Conservation (phyloP, 2,888 invertebrate genomes). For the Drosophila algonquin region DNA sequence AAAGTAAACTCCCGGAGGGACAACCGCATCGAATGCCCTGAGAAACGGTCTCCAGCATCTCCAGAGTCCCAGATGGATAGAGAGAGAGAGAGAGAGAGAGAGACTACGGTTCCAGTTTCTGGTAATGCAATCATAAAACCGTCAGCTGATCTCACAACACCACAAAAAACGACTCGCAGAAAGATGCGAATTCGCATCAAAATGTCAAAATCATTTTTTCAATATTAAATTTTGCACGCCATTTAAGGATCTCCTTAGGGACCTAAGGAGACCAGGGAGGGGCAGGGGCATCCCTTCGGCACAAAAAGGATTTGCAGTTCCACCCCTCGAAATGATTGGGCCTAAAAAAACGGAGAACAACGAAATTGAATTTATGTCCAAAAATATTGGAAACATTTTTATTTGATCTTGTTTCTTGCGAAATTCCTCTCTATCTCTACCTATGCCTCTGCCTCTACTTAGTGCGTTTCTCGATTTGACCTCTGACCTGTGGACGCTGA, state of each 20-base stretch:
- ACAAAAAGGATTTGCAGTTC: conserved; percentile 52
- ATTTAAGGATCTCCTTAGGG: conserved; percentile 49
- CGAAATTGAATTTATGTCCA: conserved; percentile 43
- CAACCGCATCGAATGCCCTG: conserved; percentile 52
- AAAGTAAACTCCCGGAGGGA: conserved; percentile 43
- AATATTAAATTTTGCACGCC: conserved; percentile 71
- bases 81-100: too few relatives aligned
- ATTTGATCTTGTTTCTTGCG: conserved; percentile 44
- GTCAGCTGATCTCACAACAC: conserved; percentile 64
- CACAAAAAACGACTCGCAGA: conserved; percentile 46
- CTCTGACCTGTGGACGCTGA: conserved; percentile 56
- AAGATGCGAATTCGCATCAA: conserved; percentile 44
- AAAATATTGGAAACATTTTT: conserved; percentile 54
- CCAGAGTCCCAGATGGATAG: too few relatives aligned
- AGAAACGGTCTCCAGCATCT: too few relatives aligned
- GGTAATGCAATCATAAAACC: conserved; percentile 70
- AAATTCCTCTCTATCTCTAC: conserved; percentile 26
- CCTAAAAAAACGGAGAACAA: conserved; percentile 27
- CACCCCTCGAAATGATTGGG: conserved; percentile 58
- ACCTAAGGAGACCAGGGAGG: conserved; percentile 13
- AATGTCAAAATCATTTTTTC: conserved; percentile 66
- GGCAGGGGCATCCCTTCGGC: background rate
- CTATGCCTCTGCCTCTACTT: conserved; percentile 22
- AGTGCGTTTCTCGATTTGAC: conserved; percentile 51
- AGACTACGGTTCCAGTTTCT: conserved; percentile 34